These are phyloP conservation scores for Scopus umbretta DNA, from an alignment of 2,113 vertebrate genomes.

Conservation along the genomic window DNA sequence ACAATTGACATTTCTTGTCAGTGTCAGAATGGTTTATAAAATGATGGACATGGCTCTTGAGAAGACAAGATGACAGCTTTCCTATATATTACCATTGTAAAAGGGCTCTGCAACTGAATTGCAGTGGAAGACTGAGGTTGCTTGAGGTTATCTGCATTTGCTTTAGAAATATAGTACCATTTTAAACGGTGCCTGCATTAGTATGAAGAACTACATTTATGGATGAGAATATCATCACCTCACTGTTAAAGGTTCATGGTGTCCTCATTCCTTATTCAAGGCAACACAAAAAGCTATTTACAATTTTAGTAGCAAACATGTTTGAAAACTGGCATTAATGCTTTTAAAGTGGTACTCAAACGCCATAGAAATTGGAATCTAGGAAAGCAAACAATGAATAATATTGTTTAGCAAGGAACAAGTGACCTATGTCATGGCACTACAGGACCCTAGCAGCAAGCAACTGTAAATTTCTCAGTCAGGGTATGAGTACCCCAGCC, in stretches of 20 bases:
- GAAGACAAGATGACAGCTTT: neutral
- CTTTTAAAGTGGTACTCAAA: neutral
- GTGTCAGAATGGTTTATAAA: neutral
- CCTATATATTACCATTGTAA: neutral
- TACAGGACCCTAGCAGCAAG: neutral
- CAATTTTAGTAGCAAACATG: neutral
- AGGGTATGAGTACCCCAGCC: neutral
- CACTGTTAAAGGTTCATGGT: neutral
- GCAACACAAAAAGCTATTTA: neutral
- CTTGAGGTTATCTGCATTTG: neutral
- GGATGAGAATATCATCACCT: neutral
- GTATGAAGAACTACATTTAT: neutral
- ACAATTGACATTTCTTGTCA: neutral
- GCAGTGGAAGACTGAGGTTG: neutral
- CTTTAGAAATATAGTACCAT: neutral
- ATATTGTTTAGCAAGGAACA: neutral
- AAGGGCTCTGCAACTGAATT: neutral
- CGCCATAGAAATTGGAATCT: neutral
- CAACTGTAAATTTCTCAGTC: neutral
- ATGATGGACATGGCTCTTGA: neutral
- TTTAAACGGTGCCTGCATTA: neutral
- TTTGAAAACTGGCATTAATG: neutral
- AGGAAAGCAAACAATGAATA: neutral
- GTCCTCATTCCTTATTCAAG: neutral
- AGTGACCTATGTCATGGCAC: neutral